These are phyloP conservation scores for Protodeltote pygarga DNA, from an alignment of 2,888 invertebrate species.

Conservation along the genomic window DNA sequence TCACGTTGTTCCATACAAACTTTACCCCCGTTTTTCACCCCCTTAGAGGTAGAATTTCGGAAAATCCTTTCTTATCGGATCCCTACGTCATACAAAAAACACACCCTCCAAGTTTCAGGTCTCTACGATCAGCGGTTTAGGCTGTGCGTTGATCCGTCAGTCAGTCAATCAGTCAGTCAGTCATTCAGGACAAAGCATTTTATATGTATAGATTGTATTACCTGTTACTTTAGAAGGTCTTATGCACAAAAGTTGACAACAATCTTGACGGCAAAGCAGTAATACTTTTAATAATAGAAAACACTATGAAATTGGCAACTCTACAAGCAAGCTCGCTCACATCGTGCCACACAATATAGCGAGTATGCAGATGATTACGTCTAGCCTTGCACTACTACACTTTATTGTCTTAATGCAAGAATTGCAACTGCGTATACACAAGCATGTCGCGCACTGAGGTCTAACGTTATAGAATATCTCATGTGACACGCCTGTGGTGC, in stretches of 20 bases:
- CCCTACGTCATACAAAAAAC: no score
- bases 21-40: no score
- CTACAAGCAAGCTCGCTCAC: conserved; percentile 16
- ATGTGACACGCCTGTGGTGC: conserved; percentile 25
- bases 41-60: no score
- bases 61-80: no score
- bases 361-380: conserved; percentile 22
- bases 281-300: conserved; percentile 16
- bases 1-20: no score
- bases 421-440: conserved; percentile 17
- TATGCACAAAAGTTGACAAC: conserved; percentile 28
- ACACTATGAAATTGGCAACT: conserved; percentile 17
- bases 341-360: conserved; percentile 19
- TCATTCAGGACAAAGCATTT: no score
- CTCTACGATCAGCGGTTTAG: no score
- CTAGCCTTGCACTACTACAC: conserved; percentile 16
- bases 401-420: conserved; percentile 17
- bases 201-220: no score
- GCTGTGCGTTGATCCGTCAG: no score
- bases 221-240: conserved; percentile 51
- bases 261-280: conserved; percentile 14
- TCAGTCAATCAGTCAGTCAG: no score
- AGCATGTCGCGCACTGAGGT: conserved; percentile 14
- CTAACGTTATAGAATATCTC: conserved; percentile 15
- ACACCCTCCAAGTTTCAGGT: no score